Percentiles rank a stretch among this genome's conserved stretches.
phyloP scores from a whole-genome alignment of 2,888 invertebrate genomes.

The Adelognathus sp. region DNA sequence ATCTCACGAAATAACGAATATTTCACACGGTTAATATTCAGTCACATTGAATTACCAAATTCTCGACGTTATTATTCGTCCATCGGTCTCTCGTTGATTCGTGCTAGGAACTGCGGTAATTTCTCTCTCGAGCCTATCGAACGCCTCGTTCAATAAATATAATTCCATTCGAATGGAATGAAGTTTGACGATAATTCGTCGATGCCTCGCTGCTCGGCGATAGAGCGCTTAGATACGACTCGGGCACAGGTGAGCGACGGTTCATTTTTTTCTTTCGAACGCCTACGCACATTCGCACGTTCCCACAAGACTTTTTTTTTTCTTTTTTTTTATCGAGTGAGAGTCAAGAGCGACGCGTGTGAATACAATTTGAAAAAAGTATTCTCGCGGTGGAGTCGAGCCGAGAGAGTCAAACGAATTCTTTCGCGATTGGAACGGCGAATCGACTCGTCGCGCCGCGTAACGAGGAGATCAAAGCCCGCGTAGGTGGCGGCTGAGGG shows the following conservation, averaged over 20 bases:
- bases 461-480: constrained; percentile 63
- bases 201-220: background rate
- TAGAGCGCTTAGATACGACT: background rate
- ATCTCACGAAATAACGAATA: background rate
- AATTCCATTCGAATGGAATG: constrained; percentile 26
- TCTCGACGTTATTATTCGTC: constrained; percentile 7
- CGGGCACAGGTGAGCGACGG: constrained; percentile 42
- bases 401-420: constrained; percentile 47
- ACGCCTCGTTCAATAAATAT: constrained; percentile 17
- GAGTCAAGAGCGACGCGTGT: constrained; percentile 41
- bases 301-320: constrained; percentile 38
- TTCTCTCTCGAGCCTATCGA: background rate
- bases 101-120: constrained; percentile 68
- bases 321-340: background rate
- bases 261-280: constrained; percentile 32
- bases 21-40: background rate
- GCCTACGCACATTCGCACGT: constrained; percentile 47
- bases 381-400: constrained; percentile 26
- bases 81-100: constrained; percentile 41
- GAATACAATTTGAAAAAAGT: constrained; percentile 53
- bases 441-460: constrained; percentile 42
- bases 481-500: constrained; percentile 72
- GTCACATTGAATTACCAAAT: constrained; percentile 1
- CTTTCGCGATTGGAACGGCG: constrained; percentile 61
- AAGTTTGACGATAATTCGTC: constrained; percentile 25